Evolutionary conservation across 2,888 invertebrate species (phyloP), one percentile per base, ranked within the genome.

Genomic region (Drosophila histrio): DNA sequence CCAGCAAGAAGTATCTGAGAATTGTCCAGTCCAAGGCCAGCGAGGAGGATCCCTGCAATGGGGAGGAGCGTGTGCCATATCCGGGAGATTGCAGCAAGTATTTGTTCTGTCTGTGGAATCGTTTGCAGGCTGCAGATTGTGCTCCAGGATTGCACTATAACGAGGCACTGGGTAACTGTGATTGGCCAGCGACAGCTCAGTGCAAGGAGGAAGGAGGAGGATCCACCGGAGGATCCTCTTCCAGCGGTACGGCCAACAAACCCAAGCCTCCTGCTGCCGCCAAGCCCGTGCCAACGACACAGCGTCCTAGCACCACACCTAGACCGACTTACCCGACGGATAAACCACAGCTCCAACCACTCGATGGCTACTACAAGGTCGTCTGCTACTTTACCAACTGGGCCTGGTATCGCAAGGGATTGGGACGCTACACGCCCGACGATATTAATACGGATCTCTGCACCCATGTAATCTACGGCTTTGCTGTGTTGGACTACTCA

Each of bases 341-440:
- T 32, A 89, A 87, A 59, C 87, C 91, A 4, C 60, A 70, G 4
- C 92, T 92, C 65, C 92, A 91, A 53, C 94, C 92, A 46, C 90
- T 94, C 66, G 92, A 93, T 89, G 96, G 95, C 15, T 93, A 94
- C 63, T 96, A 94, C 90, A 97, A 96, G 91, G 93, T 97, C 0
- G 96, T 97, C 0, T 97, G 97, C 88, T 97, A 97, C 91, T 97
- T 97, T 91, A 97, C 97, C 0, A 97, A 97, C 89, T 98, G 97
- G 97, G 97, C 97, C 0, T 97, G 97, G 97, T 97, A 97, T 89
- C 93, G 97, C 22, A 94, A 94, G 79, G 97, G 96, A 0, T 89
- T 94, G 30, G 97, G 97, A 38, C 96, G 96, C 88, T 98, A 96
- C 85, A 93, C 95, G 0, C 97, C 97, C 0, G 96, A 97, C 87